A percentile compares a stretch with the other conserved stretches of the same genome.
Conservation (phyloP, 2,113 vertebrate genomes). For the Sturnus vulgaris region DNA sequence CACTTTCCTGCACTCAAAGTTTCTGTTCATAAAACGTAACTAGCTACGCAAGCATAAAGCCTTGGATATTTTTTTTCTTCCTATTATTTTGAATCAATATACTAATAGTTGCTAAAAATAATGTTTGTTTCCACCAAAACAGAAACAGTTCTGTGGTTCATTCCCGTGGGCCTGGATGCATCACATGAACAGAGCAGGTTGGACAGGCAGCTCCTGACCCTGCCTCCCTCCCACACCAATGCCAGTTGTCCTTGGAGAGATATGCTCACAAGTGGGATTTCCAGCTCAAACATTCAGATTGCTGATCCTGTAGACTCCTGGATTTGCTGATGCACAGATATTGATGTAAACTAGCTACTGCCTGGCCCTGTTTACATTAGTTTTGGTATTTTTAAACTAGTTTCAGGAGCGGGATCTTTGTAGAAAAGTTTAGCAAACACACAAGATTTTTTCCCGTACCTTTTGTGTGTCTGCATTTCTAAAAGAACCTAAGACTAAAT, state of each 20-base stretch:
- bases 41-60: not conserved
- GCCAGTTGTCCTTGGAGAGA: not conserved
- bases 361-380: not conserved
- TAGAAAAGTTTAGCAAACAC: not conserved
- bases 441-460: not conserved
- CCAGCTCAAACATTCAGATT: not conserved
- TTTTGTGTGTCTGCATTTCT: not conserved
- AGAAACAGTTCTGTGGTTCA: not conserved
- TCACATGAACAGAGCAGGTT: not conserved
- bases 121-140: not conserved
- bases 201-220: not conserved
- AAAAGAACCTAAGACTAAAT: not conserved
- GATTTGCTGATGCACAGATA: not conserved
- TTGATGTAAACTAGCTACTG: not conserved
- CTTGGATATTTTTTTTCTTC: not conserved
- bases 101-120: not conserved
- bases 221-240: not conserved
- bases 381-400: not conserved
- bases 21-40: not conserved
- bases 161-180: not conserved
- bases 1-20: not conserved
- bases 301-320: not conserved
- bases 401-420: not conserved
- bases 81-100: not conserved
- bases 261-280: not conserved